Percentiles rank a stretch among this genome's conserved stretches.
Evolutionary conservation across 2,888 invertebrate species (phyloP).

Genomic region (Synanthedon myopaeformis): DNA sequence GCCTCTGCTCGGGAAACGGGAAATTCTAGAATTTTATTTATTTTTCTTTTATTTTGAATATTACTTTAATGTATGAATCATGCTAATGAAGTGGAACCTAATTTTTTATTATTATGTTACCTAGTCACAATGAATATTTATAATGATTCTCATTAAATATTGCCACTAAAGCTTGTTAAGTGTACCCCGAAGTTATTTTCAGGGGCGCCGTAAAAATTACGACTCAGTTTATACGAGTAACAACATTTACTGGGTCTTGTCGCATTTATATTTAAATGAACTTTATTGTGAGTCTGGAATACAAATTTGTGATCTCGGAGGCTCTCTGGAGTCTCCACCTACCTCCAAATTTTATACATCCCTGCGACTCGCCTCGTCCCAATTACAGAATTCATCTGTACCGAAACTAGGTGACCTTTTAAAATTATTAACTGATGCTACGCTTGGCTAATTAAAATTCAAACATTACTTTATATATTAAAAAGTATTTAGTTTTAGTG

Average conservation of each 20-base stretch:
- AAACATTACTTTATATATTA: too few relatives aligned
- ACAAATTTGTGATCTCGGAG: conserved; percentile 58
- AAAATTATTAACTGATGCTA: too few relatives aligned
- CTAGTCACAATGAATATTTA: conserved; percentile 7
- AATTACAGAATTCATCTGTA: conserved; percentile 14
- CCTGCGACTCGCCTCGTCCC: conserved; percentile 10
- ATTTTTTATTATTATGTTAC: too few relatives aligned
- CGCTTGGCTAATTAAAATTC: too few relatives aligned
- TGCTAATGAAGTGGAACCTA: too few relatives aligned
- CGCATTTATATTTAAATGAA: conserved; percentile 64
- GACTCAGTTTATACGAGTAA: conserved; percentile 41
- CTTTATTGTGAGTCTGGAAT: conserved; percentile 58
- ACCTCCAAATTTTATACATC: conserved; percentile 31
- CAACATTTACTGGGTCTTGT: conserved; percentile 51
- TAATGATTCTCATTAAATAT: conserved; percentile 25
- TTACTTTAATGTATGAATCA: too few relatives aligned
- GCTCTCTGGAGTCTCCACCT: conserved; percentile 28
- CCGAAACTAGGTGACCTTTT: too few relatives aligned
- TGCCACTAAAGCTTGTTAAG: conserved; percentile 35
- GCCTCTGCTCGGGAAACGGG: too few relatives aligned
- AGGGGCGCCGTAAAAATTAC: conserved; percentile 46
- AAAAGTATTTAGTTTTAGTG: too few relatives aligned
- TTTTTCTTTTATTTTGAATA: too few relatives aligned
- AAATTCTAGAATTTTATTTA: too few relatives aligned
- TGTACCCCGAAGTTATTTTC: conserved; percentile 29